A percentile compares a stretch with the other conserved stretches of the same genome.
Conservation (phyloP, 2,888 invertebrate species). For the Rhynchonema sp. region DNA sequence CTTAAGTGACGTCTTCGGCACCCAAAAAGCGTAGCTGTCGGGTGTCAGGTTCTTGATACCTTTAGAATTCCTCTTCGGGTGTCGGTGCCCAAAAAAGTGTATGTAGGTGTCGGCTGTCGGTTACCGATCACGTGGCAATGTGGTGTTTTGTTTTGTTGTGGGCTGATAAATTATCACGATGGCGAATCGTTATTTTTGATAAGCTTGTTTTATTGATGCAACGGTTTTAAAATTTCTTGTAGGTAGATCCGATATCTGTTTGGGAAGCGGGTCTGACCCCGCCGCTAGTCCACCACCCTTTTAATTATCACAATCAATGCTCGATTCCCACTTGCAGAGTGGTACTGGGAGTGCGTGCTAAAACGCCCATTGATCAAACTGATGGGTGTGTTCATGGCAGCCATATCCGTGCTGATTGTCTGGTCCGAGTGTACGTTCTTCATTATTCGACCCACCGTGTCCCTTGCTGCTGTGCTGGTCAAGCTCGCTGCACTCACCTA, state of each 20-base stretch:
- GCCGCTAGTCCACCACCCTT: not conserved
- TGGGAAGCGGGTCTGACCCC: no score
- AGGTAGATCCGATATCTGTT: no score
- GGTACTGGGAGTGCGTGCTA: constrained; percentile 83
- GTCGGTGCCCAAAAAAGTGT: no score
- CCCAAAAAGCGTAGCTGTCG: no score
- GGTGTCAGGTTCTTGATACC: no score
- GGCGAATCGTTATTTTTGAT: not conserved
- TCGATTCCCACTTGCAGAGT: constrained; percentile 43
- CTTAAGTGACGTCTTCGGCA: no score
- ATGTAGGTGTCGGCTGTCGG: no score
- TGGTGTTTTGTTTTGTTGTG: no score
- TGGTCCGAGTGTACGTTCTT: constrained; percentile 99
- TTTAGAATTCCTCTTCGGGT: no score
- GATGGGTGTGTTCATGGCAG: constrained; percentile 41
- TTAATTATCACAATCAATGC: not conserved
- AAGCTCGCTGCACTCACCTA: constrained; percentile 56
- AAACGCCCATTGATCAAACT: constrained; percentile 54
- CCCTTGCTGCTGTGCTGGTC: constrained; percentile 84
- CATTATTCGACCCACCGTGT: constrained; percentile 68
- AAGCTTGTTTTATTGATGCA: not conserved
- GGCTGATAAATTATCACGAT: no score
- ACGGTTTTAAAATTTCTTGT: no score
- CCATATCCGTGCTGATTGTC: constrained; percentile 73
- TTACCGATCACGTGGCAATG: no score